A percentile compares a stretch with the other conserved stretches of the same genome.
Evolutionary conservation across 2,888 invertebrate genomes (phyloP).

Genomic region (Lepidonotus clava): DNA sequence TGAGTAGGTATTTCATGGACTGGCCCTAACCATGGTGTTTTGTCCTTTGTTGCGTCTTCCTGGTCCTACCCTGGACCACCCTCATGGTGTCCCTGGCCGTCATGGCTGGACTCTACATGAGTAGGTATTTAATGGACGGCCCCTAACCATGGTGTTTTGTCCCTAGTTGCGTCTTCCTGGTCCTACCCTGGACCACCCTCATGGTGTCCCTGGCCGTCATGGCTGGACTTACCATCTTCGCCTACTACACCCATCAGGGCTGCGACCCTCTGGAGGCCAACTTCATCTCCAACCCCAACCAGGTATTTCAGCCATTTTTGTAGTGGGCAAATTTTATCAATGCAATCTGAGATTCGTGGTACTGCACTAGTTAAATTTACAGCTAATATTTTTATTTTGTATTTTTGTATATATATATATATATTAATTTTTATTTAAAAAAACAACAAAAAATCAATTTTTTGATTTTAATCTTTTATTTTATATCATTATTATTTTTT

Average conservation of each 20-base stretch:
- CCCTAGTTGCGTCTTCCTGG: constrained; percentile 16
- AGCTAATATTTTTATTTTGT: background rate
- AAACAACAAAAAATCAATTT: background rate
- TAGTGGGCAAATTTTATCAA: background rate
- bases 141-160: no score
- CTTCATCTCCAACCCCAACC: constrained; percentile 44
- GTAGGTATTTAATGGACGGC: no score
- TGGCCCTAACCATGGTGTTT: no score
- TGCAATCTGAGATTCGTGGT: background rate
- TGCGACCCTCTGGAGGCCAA: constrained; percentile 47
- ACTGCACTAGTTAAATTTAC: background rate
- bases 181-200: constrained; percentile 15
- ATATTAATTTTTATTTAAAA: background rate
- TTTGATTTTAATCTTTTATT: background rate
- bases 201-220: constrained; percentile 44
- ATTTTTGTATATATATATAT: background rate
- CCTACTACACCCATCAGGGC: constrained; percentile 36
- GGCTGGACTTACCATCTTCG: constrained; percentile 43
- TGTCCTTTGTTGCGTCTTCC: no score
- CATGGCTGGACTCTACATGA: constrained; percentile 37
- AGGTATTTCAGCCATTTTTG: background rate
- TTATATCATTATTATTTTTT: no score
- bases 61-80: constrained; percentile 20
- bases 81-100: constrained; percentile 32
- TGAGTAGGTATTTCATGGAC: no score